Evolutionary conservation across 2,113 vertebrate species (phyloP).

Genomic region (Pomatostomus ruficeps): DNA sequence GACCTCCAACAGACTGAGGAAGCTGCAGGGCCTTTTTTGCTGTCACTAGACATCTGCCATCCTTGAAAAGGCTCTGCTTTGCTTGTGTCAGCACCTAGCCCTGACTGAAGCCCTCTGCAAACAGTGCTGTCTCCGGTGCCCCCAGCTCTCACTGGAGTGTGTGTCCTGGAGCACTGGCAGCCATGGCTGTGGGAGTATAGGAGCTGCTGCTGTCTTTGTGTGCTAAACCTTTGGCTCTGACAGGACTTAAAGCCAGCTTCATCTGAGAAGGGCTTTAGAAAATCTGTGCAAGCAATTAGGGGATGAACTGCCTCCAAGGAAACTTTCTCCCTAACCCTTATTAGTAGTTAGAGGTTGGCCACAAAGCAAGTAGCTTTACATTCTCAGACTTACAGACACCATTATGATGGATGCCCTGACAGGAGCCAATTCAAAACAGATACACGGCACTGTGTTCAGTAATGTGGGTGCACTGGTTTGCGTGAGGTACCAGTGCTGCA

Average conservation of each 20-base stretch:
- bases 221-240: neutral
- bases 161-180: neutral
- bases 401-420: neutral
- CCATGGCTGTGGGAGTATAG: neutral
- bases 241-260: neutral
- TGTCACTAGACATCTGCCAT: neutral
- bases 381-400: slow-evolving; percentile 62
- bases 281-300: slow-evolving; percentile 43
- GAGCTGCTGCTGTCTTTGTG: neutral
- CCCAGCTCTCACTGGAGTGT: neutral
- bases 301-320: slow-evolving; percentile 24
- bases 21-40: neutral
- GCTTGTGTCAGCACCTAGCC: neutral
- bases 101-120: neutral
- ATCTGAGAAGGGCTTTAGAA: slow-evolving; percentile 25
- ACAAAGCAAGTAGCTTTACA: slow-evolving; percentile 45
- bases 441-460: neutral
- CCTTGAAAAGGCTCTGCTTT: neutral
- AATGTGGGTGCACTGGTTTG: neutral
- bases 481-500: neutral
- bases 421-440: slow-evolving; percentile 44
- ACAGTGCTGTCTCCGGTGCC: neutral
- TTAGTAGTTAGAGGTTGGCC: slow-evolving; percentile 58
- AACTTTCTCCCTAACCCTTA: slow-evolving; percentile 51
- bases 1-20: neutral